phyloP scores from a whole-genome alignment of 1,140 invertebrate genomes.

The Anastrepha ludens region DNA sequence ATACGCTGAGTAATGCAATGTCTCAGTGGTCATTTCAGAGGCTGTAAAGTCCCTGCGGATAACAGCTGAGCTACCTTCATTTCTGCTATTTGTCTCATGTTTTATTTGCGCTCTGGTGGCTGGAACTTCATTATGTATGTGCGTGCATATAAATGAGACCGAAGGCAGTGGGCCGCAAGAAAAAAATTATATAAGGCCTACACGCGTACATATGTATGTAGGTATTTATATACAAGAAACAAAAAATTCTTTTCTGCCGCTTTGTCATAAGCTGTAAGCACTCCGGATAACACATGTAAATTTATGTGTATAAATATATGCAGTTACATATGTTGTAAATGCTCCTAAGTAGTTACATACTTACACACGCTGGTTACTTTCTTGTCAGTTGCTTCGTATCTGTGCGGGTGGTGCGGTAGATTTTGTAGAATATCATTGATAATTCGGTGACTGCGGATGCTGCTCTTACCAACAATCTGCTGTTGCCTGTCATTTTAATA shows the following conservation, averaged over 20 bases:
- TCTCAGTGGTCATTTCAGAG: background rate
- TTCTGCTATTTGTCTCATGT: background rate
- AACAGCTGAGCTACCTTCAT: background rate
- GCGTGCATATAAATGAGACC: background rate
- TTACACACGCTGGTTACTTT: no score
- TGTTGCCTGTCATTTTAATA: background rate
- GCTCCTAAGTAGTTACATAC: no score
- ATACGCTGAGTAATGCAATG: background rate
- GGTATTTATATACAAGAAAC: no score
- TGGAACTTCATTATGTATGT: background rate
- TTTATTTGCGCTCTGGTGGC: background rate
- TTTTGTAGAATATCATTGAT: no score
- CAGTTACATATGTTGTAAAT: no score
- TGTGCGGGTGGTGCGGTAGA: no score
- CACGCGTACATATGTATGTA: no score
- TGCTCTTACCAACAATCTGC: no score
- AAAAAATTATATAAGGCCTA: background rate
- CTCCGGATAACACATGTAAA: conserved; percentile 3
- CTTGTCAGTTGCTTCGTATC: no score
- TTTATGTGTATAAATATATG: background rate
- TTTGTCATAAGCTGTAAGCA: no score
- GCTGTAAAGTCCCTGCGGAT: background rate
- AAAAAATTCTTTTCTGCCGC: no score
- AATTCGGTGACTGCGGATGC: no score
- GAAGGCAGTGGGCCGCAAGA: background rate